A percentile compares a stretch with the other conserved stretches of the same genome.
Conservation (phyloP, 2,888 invertebrate species). For the Hirudinaria manillensis region DNA sequence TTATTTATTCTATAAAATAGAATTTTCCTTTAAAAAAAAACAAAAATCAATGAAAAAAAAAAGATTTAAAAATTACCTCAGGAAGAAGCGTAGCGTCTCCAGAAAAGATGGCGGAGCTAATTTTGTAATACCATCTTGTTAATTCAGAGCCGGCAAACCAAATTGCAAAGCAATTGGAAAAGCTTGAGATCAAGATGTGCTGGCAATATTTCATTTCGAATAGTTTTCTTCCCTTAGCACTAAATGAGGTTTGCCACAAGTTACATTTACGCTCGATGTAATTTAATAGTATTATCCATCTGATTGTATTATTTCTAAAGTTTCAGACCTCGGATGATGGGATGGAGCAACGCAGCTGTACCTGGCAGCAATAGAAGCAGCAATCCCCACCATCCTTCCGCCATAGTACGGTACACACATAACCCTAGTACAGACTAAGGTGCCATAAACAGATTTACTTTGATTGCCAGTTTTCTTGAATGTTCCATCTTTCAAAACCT, state of each 20-base stretch:
- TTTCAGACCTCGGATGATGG: slow-evolving; percentile 66
- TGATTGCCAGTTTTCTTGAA: slow-evolving; percentile 30
- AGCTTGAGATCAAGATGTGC: slow-evolving; percentile 41
- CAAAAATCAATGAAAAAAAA: too few relatives aligned
- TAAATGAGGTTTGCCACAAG: background rate
- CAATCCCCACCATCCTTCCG: slow-evolving; percentile 27
- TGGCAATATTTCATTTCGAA: background rate
- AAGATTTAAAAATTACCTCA: too few relatives aligned
- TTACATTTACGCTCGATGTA: too few relatives aligned
- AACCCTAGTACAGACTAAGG: slow-evolving; percentile 30
- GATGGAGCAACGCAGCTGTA: slow-evolving; percentile 47
- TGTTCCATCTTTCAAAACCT: slow-evolving; percentile 35
- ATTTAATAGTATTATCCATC: too few relatives aligned
- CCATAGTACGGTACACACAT: slow-evolving; percentile 1
- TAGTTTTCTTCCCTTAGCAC: background rate
- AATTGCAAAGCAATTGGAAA: slow-evolving; percentile 76
- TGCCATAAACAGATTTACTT: slow-evolving; percentile 30
- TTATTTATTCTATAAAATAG: too few relatives aligned
- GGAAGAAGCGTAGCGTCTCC: slow-evolving; percentile 63
- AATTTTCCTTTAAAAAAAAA: too few relatives aligned
- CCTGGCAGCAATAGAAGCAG: slow-evolving; percentile 35
- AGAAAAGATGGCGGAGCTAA: slow-evolving; percentile 66
- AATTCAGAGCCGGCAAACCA: slow-evolving; percentile 58
- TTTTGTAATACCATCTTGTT: slow-evolving; percentile 43
- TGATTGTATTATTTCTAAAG: too few relatives aligned